Conservation (phyloP, 2,113 vertebrate genomes). For the Halichoeres trimaculatus region DNA sequence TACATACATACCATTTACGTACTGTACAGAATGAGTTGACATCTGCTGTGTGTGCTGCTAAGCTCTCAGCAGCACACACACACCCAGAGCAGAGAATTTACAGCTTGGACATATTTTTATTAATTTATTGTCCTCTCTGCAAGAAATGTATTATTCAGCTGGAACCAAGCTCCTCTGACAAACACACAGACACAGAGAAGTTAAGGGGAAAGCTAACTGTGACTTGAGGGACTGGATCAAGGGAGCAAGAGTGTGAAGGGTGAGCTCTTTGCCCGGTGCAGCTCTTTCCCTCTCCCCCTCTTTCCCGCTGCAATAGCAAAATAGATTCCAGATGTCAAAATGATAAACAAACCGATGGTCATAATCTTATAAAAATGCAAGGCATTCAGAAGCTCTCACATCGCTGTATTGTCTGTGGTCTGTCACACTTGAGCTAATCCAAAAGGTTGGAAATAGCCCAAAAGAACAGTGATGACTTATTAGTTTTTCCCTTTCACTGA, state of each 20-base stretch:
- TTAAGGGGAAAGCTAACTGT: conserved; percentile 14
- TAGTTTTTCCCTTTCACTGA: conserved; percentile 5
- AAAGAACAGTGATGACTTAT: conserved; percentile 24
- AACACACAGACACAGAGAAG: conserved; percentile 39
- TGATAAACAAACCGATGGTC: conserved; percentile 81
- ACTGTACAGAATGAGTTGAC: background rate
- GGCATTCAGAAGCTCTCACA: conserved; percentile 69
- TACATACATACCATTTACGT: background rate
- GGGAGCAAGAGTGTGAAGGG: conserved; percentile 31
- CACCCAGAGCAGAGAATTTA: conserved; percentile 17
- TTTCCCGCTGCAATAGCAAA: conserved; percentile 59
- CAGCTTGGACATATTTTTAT: conserved; percentile 35
- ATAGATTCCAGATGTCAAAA: conserved; percentile 82
- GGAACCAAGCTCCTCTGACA: conserved; percentile 36
- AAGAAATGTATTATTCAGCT: conserved; percentile 42
- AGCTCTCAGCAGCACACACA: conserved; percentile 11
- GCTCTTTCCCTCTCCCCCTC: conserved; percentile 39
- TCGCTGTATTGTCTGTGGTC: conserved; percentile 43
- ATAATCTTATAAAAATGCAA: conserved; percentile 78
- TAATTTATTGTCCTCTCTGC: conserved; percentile 50
- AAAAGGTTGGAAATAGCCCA: conserved; percentile 28
- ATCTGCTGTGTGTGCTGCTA: background rate
- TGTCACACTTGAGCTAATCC: conserved; percentile 15
- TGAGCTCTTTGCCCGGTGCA: conserved; percentile 56
- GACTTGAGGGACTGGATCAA: conserved; percentile 36